Evolutionary conservation across 2,888 invertebrate genomes (phyloP).

Genomic region (Lepidochitona cinerea): DNA sequence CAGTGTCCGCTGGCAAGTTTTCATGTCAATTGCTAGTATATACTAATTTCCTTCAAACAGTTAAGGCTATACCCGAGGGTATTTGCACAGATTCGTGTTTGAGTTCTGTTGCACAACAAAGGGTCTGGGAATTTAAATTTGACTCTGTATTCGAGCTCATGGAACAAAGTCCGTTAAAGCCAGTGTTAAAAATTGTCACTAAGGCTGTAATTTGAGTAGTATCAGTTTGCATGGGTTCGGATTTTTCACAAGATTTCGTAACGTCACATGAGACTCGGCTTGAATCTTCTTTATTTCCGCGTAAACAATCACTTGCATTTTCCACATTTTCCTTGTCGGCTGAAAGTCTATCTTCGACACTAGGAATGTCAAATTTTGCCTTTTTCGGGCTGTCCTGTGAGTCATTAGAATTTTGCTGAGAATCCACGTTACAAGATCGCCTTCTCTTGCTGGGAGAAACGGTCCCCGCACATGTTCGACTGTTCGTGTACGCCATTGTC

Average conservation of each 20-base stretch:
- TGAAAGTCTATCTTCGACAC: no score
- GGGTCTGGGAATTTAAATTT: neutral
- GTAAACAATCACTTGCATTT: neutral
- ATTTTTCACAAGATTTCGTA: neutral
- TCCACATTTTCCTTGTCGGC: neutral
- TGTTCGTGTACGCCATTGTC: neutral
- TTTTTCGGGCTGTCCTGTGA: neutral
- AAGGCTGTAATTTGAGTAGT: slow-evolving; percentile 58
- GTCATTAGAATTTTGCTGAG: neutral
- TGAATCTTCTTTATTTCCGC: neutral
- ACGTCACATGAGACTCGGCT: neutral
- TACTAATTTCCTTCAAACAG: slow-evolving; percentile 24
- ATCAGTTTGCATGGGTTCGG: slow-evolving; percentile 52
- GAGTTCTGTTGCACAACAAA: slow-evolving; percentile 39
- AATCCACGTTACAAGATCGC: neutral
- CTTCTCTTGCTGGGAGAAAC: neutral
- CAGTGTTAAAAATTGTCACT: slow-evolving; percentile 61
- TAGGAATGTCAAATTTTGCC: neutral
- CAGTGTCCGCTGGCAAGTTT: neutral
- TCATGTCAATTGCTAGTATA: no score
- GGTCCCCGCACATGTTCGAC: neutral
- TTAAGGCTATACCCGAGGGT: slow-evolving; percentile 52
- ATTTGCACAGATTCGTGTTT: slow-evolving; percentile 40
- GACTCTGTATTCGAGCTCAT: slow-evolving; percentile 6
- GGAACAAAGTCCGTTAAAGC: slow-evolving; percentile 58